phyloP scores from a whole-genome alignment of 2,797 vertebrate species.

The Choloepus didactylus region DNA sequence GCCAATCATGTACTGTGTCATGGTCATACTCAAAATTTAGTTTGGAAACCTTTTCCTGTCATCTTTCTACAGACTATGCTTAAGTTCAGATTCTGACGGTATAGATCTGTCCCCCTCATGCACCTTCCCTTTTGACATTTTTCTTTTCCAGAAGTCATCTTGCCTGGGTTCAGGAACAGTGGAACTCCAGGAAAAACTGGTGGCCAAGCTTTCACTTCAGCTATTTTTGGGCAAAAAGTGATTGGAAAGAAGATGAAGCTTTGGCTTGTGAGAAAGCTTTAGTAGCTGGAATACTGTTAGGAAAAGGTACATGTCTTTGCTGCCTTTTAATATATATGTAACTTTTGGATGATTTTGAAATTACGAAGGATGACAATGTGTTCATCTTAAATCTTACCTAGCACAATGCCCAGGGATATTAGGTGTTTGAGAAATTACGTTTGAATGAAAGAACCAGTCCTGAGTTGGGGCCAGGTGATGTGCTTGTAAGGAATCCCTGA shows the following conservation, averaged over 20 bases:
- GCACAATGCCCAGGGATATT: no score
- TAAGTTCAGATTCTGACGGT: neutral
- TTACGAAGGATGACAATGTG: neutral
- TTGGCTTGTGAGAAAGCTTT: conserved; percentile 90
- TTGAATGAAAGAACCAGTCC: neutral
- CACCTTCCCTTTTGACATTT: neutral
- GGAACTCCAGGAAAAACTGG: conserved; percentile 91
- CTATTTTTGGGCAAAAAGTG: conserved; percentile 88
- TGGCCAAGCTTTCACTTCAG: conserved; percentile 96
- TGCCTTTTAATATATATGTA: neutral
- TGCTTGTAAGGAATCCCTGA: accelerated
- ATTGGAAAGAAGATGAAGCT: conserved; percentile 86
- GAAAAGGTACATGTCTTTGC: conserved; percentile 87
- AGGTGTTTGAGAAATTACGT: neutral
- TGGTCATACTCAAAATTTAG: no score
- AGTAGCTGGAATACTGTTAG: conserved; percentile 88
- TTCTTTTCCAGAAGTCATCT: conserved; percentile 78
- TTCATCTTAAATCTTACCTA: neutral
- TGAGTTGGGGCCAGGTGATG: neutral
- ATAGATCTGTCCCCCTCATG: neutral
- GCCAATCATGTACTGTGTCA: neutral
- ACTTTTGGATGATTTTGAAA: neutral
- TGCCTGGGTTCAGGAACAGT: conserved; percentile 88
- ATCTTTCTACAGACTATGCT: neutral
- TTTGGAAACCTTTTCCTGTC: neutral